phyloP scores from a whole-genome alignment of 2,888 invertebrate genomes.

The Chymomyza caudatula region DNA sequence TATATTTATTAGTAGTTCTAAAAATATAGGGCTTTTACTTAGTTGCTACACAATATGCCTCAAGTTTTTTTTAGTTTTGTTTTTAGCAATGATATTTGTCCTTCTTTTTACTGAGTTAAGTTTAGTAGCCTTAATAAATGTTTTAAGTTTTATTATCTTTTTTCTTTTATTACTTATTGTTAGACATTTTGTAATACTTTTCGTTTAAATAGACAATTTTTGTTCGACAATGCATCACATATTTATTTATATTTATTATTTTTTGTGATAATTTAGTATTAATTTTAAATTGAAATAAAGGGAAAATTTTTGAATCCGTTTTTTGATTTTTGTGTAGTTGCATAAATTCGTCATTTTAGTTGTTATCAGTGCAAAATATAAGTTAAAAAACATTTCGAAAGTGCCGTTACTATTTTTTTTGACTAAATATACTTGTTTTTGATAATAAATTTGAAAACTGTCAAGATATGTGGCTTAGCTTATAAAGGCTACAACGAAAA shows the following conservation, averaged over 20 bases:
- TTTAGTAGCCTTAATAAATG: background rate
- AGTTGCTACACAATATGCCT: constrained; percentile 46
- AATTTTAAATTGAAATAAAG: constrained; percentile 22
- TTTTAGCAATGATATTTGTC: background rate
- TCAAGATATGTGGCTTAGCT: background rate
- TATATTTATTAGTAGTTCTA: constrained; percentile 29
- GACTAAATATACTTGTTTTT: background rate
- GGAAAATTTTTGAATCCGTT: constrained; percentile 12
- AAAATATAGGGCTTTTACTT: constrained; percentile 40
- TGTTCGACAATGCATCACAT: constrained; percentile 15
- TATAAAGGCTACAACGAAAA: background rate
- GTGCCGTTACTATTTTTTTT: background rate
- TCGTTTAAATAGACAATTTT: constrained; percentile 7
- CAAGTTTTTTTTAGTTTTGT: constrained; percentile 22
- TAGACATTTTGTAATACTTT: background rate
- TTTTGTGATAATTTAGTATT: constrained; percentile 29
- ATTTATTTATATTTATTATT: background rate
- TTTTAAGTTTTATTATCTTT: constrained; percentile 1
- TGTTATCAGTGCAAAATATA: constrained; percentile 1
- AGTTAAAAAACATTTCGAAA: background rate
- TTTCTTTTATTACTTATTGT: constrained; percentile 2
- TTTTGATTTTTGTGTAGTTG: constrained; percentile 24
- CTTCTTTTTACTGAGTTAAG: background rate
- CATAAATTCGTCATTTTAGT: constrained; percentile 5
- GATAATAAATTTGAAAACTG: background rate